Evolutionary conservation across 1,140 invertebrate species (phyloP).

Genomic region (Idris sp.): DNA sequence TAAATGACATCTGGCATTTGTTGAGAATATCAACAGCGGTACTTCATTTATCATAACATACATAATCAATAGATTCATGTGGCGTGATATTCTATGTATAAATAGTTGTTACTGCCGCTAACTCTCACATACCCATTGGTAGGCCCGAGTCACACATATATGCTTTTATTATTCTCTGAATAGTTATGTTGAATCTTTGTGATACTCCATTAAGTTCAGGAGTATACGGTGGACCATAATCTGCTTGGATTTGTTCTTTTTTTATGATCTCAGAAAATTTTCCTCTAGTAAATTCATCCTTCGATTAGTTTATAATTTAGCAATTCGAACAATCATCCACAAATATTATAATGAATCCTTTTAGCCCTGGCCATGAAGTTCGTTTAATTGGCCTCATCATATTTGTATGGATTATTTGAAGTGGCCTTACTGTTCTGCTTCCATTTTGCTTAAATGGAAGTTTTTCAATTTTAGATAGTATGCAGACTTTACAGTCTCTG

Average conservation of each 20-base stretch:
- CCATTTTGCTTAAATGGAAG: slow-evolving; percentile 24
- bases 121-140: slow-evolving; percentile 62
- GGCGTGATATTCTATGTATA: slow-evolving; percentile 62
- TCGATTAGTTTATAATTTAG: no score
- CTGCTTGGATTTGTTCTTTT: slow-evolving; percentile 13
- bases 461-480: slow-evolving; percentile 37
- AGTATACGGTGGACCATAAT: slow-evolving; percentile 45
- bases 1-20: slow-evolving; percentile 20
- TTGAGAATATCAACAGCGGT: slow-evolving; percentile 41
- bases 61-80: slow-evolving; percentile 34
- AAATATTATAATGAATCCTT: slow-evolving; percentile 28
- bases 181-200: slow-evolving; percentile 63
- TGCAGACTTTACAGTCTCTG: slow-evolving; percentile 53
- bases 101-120: slow-evolving; percentile 57
- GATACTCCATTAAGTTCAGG: slow-evolving; percentile 54
- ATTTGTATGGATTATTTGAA: slow-evolving; percentile 24
- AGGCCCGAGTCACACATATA: slow-evolving; percentile 65
- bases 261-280: slow-evolving; percentile 29
- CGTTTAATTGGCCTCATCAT: slow-evolving; percentile 31
- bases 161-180: slow-evolving; percentile 29
- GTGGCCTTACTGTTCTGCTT: slow-evolving; percentile 18
- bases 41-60: no score
- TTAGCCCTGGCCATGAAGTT: slow-evolving; percentile 23
- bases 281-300: slow-evolving; percentile 25
- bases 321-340: slow-evolving; percentile 41